These are phyloP conservation scores for Scomber japonicus DNA, from an alignment of 2,113 vertebrate genomes.

Conservation along the genomic window DNA sequence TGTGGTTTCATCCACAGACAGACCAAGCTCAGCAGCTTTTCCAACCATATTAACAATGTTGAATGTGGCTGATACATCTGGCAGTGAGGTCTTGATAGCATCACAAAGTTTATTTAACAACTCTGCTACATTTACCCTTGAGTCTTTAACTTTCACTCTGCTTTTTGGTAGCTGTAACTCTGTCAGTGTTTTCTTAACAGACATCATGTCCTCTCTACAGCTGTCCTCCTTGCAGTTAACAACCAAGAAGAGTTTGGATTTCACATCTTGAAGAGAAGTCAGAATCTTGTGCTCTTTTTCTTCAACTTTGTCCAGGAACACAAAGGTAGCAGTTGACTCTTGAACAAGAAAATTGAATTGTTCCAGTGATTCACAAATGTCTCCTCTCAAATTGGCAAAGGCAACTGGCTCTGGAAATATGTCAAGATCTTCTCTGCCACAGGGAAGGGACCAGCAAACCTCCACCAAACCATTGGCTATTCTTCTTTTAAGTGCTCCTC, in stretches of 20 bases:
- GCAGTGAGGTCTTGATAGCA: neutral
- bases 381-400: too few relatives aligned
- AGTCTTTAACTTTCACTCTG: neutral
- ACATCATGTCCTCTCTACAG: neutral
- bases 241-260: constrained; percentile 60
- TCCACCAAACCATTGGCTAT: constrained; percentile 84
- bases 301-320: too few relatives aligned
- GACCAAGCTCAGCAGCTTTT: constrained; percentile 47
- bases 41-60: too few relatives aligned
- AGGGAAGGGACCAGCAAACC: constrained; percentile 81
- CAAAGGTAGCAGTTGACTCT: too few relatives aligned
- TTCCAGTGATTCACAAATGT: too few relatives aligned
- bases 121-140: too few relatives aligned
- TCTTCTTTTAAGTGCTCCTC: constrained; percentile 42
- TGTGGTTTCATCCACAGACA: constrained; percentile 62
- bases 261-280: too few relatives aligned
- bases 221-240: neutral
- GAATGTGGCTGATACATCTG: too few relatives aligned
- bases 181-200: neutral
- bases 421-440: constrained; percentile 38
- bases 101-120: too few relatives aligned
- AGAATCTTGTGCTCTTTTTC: too few relatives aligned
- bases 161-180: constrained; percentile 34
- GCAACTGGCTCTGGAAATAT: constrained; percentile 69
- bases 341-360: too few relatives aligned